phyloP scores from a whole-genome alignment of 2,888 invertebrate genomes.

The Petrolisthes manimaculis region DNA sequence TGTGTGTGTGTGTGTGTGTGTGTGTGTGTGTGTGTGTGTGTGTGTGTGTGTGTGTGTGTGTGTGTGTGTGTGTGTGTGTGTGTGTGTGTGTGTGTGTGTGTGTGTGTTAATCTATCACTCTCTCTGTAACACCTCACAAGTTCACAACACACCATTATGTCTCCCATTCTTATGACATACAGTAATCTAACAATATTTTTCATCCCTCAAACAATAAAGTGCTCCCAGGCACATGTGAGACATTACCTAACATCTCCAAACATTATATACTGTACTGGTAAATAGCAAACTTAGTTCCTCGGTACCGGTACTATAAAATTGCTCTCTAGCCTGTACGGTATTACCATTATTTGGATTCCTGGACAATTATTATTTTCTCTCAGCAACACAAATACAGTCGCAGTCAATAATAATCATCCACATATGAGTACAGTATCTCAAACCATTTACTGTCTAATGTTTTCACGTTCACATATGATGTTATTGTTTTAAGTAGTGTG shows the following conservation, averaged over 20 bases:
- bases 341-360: too few relatives aligned
- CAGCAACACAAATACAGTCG: too few relatives aligned
- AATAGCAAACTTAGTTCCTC: too few relatives aligned
- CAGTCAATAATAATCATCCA: too few relatives aligned
- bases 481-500: too few relatives aligned
- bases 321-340: too few relatives aligned
- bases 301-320: too few relatives aligned
- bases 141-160: not conserved
- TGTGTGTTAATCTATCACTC: not conserved
- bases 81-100: not conserved
- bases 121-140: not conserved
- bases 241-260: not conserved
- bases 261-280: not conserved
- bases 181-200: not conserved
- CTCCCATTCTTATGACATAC: not conserved
- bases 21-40: constrained; percentile 29
- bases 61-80: constrained; percentile 15
- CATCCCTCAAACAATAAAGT: not conserved
- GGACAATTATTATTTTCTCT: too few relatives aligned
- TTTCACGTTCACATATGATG: too few relatives aligned
- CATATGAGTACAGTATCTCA: too few relatives aligned
- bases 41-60: constrained; percentile 32
- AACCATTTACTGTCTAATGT: too few relatives aligned
- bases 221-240: not conserved
- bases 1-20: constrained; percentile 26